These are phyloP conservation scores for Limnephilus lunatus DNA, from an alignment of 2,888 invertebrate genomes.

Conservation along the genomic window DNA sequence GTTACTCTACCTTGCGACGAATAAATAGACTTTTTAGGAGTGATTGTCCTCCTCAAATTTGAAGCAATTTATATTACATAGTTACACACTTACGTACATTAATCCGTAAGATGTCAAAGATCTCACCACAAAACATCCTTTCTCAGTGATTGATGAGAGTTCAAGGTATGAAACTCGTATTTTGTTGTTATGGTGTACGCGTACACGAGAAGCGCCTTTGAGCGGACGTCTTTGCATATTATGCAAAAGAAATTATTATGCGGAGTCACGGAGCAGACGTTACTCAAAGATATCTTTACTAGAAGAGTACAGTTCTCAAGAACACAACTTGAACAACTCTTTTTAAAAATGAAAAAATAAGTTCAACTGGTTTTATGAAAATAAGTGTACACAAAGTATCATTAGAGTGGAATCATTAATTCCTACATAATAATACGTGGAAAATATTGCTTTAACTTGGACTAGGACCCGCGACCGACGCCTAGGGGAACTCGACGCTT, in stretches of 20 bases:
- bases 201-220: neutral
- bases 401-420: too few relatives aligned
- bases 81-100: neutral
- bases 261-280: neutral
- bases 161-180: neutral
- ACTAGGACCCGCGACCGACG: too few relatives aligned
- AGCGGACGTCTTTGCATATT: neutral
- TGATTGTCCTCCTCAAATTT: neutral
- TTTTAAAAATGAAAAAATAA: neutral
- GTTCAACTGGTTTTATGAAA: neutral
- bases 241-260: neutral
- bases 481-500: too few relatives aligned
- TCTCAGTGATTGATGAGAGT: conserved; percentile 21
- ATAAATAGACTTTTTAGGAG: neutral
- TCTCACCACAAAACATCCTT: conserved; percentile 8
- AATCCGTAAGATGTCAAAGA: conserved; percentile 27
- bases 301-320: neutral
- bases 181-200: neutral
- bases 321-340: neutral
- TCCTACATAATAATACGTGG: too few relatives aligned
- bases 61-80: neutral
- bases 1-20: neutral
- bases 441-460: too few relatives aligned
- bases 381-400: neutral
- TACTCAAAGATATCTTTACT: neutral